phyloP scores from a whole-genome alignment of 2,113 vertebrate genomes.

The Brachypodius melanocephalos region DNA sequence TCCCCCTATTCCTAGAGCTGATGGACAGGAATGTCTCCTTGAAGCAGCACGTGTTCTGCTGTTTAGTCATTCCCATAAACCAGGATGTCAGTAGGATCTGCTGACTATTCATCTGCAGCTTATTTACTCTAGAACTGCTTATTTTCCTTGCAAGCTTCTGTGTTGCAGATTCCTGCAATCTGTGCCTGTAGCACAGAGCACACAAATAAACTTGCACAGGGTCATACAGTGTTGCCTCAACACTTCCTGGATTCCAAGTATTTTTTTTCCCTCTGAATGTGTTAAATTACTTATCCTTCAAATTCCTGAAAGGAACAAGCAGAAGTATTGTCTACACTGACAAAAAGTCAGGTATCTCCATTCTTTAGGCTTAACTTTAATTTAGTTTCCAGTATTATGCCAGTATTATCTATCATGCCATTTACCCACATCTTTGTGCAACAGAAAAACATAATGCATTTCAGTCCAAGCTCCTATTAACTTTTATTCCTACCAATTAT shows the following conservation, averaged over 20 bases:
- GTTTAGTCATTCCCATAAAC: neutral
- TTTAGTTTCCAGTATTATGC: neutral
- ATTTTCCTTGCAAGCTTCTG: constrained; percentile 11
- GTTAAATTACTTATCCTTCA: neutral
- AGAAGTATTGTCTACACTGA: neutral
- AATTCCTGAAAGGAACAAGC: neutral
- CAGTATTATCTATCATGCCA: neutral
- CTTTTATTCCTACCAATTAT: neutral
- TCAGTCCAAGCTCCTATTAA: neutral
- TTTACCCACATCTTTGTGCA: neutral
- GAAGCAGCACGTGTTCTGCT: neutral
- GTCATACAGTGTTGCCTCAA: neutral
- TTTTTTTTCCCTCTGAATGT: neutral
- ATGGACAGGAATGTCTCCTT: neutral
- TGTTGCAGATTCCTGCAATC: neutral
- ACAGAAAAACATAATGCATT: neutral
- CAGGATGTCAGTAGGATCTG: neutral
- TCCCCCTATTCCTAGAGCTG: neutral
- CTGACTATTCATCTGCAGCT: neutral
- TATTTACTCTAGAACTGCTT: constrained; percentile 19
- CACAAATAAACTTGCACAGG: neutral
- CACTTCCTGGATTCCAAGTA: neutral
- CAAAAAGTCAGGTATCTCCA: neutral
- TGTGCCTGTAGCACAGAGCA: neutral
- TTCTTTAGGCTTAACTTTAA: neutral